Base-by-base conservation (phyloP, 1,140 invertebrate genomes). In the Helicoverpa armigera region DNA sequence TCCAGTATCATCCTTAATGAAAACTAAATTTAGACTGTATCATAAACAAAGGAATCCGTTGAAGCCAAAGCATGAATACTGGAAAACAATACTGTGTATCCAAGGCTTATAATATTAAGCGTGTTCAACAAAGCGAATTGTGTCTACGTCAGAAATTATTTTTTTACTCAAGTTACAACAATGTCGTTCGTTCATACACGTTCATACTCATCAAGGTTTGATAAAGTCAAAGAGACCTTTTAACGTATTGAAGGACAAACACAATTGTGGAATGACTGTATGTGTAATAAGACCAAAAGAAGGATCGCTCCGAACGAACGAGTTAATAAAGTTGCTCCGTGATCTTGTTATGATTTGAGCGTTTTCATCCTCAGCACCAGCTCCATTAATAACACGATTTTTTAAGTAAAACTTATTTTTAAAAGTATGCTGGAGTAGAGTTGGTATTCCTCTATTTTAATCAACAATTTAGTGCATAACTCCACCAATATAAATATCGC, bases 381-480 rank as follows among this genome's bases (percentile, higher is more conserved):
- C 43, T 69, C 16, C 35, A 12, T 50, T 18, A 11, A 18, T 48
- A 18, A 23, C 16, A n/a, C 35, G 10, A 51, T 5, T 69, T 18
- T 67, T 1, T 16, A 4, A 48, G 63, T 16, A 48, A 3, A 14
- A 29, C 23, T 50, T 4, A 13, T 50, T 18, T 18, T 51, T 51
- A 69, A 5, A 23, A 50, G 10, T 18, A 23, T 18, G 7, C 4
- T 69, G 16, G 16, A 50, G 13, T 50, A 50, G 35, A 50, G 43
- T 18, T 11, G 43, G n/a, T 29, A 56, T 73, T 18, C 43, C 16
- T 58, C 53, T 73, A 73, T 73, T 73, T 73, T 58, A 10, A 73
- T 56, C 70, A 73, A 56, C 12, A 73, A 58, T 73, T 73, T 73
- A 35, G 53, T 73, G 70, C 70, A 73, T 73, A 73, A 73, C 70